These are phyloP conservation scores for Caenorhabditis doughertyi DNA, from an alignment of 2,888 invertebrate species.

Conservation along the genomic window DNA sequence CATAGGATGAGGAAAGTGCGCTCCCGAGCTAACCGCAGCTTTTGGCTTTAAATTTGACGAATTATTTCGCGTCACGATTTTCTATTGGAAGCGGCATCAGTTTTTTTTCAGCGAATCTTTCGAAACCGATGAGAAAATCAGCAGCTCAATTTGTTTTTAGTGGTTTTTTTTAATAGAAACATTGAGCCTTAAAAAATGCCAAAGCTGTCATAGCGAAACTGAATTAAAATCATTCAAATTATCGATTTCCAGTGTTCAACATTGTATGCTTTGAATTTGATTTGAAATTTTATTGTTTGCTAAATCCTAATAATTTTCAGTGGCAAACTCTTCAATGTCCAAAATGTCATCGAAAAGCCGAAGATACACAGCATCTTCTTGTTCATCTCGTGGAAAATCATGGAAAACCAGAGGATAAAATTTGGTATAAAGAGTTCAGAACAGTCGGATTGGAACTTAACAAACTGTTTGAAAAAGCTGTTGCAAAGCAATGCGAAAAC, in stretches of 20 bases:
- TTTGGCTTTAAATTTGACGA: background rate
- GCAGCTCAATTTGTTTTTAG: background rate
- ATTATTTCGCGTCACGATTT: too few species aligned
- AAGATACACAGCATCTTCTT: background rate
- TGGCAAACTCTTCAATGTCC: conserved; percentile 28
- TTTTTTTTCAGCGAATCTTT: too few species aligned
- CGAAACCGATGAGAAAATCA: background rate
- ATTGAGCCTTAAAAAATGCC: too few species aligned
- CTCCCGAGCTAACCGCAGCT: background rate
- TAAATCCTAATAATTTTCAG: conserved; percentile 27
- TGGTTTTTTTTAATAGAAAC: too few species aligned
- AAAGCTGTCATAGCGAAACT: too few species aligned
- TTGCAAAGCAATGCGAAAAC: conserved; percentile 11
- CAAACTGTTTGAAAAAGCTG: conserved; percentile 6
- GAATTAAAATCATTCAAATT: too few species aligned
- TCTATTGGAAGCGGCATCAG: too few species aligned
- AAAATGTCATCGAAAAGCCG: conserved; percentile 19
- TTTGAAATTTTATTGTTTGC: background rate
- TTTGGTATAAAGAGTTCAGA: conserved; percentile 9
- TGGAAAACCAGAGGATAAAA: conserved; percentile 31
- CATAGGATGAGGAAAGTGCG: background rate
- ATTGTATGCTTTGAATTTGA: background rate
- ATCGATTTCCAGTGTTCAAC: too few species aligned
- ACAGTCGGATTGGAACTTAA: background rate
- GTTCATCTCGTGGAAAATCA: conserved; percentile 26